These are phyloP conservation scores for Thalassarche chlororhynchos DNA, from an alignment of 2,113 vertebrate genomes.

Conservation along the genomic window DNA sequence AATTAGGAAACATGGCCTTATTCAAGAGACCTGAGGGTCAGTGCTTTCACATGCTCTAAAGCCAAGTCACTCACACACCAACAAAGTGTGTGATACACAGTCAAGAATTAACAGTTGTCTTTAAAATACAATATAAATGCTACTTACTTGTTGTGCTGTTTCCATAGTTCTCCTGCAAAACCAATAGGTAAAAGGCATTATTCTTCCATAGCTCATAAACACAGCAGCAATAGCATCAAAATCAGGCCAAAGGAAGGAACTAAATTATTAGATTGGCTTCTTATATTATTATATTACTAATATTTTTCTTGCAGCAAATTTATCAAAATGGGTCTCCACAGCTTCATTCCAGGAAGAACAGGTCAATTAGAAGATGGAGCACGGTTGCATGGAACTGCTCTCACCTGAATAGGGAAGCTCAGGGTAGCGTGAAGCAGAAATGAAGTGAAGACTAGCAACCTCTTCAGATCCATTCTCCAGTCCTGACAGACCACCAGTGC, in stretches of 20 bases:
- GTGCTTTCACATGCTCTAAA: neutral
- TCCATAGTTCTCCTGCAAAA: constrained; percentile 49
- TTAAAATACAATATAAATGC: constrained; percentile 5
- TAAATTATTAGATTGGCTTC: neutral
- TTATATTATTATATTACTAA: neutral
- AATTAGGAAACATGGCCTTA: neutral
- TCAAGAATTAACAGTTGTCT: neutral
- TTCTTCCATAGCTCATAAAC: neutral
- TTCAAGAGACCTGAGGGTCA: neutral
- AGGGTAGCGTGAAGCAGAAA: neutral
- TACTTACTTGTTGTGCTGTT: constrained; percentile 59
- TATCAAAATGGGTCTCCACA: neutral
- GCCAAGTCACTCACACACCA: neutral
- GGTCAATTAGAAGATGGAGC: neutral
- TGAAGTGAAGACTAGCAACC: neutral
- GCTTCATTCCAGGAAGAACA: neutral
- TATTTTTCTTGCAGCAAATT: neutral
- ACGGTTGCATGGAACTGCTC: neutral
- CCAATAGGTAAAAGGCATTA: constrained; percentile 30
- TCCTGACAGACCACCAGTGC: neutral
- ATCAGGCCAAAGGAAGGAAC: neutral
- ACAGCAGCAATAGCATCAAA: neutral
- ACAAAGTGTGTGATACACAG: neutral
- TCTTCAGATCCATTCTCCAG: neutral
- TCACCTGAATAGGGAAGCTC: constrained; percentile 53